phyloP scores from a whole-genome alignment of 2,888 invertebrate species.

The Drosophila siamana region DNA sequence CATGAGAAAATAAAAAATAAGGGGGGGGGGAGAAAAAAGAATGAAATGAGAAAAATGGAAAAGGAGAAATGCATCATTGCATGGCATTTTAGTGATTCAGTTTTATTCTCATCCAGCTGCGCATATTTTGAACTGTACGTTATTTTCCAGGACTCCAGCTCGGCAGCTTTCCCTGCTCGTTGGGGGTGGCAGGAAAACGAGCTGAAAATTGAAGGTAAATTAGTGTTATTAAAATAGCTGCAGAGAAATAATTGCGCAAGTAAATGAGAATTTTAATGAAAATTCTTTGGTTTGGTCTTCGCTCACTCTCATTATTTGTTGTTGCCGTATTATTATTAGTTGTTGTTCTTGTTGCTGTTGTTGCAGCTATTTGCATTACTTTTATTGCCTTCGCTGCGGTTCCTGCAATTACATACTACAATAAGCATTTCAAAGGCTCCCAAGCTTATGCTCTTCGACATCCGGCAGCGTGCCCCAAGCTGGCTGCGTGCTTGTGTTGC shows the following conservation, averaged over 20 bases:
- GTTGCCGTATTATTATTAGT: neutral
- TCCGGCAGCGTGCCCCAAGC: slow-evolving; percentile 1
- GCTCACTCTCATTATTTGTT: slow-evolving; percentile 6
- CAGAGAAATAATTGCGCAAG: slow-evolving; percentile 75
- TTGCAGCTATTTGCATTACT: slow-evolving; percentile 31
- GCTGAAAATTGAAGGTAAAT: slow-evolving; percentile 73
- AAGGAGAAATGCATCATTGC: slow-evolving; percentile 45
- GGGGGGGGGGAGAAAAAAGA: neutral
- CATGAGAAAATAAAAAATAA: slow-evolving; percentile 9
- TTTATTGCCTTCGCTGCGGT: slow-evolving; percentile 21
- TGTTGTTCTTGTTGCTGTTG: slow-evolving; percentile 19
- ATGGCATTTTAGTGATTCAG: slow-evolving; percentile 39
- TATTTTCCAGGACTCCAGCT: neutral
- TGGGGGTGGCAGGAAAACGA: slow-evolving; percentile 19
- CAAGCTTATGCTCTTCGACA: slow-evolving; percentile 8
- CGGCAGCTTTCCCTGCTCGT: neutral
- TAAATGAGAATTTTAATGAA: slow-evolving; percentile 79
- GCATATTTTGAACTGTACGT: slow-evolving; percentile 50
- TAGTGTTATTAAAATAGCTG: slow-evolving; percentile 81
- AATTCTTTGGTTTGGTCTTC: slow-evolving; percentile 65
- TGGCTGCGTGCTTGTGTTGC: neutral
- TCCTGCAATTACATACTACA: slow-evolving; percentile 20
- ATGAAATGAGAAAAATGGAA: slow-evolving; percentile 12
- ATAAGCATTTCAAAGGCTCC: neutral
- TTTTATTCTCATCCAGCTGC: slow-evolving; percentile 54